These are phyloP conservation scores for Neodontobutis hainanensis DNA, from an alignment of 2,113 vertebrate genomes.

Conservation along the genomic window DNA sequence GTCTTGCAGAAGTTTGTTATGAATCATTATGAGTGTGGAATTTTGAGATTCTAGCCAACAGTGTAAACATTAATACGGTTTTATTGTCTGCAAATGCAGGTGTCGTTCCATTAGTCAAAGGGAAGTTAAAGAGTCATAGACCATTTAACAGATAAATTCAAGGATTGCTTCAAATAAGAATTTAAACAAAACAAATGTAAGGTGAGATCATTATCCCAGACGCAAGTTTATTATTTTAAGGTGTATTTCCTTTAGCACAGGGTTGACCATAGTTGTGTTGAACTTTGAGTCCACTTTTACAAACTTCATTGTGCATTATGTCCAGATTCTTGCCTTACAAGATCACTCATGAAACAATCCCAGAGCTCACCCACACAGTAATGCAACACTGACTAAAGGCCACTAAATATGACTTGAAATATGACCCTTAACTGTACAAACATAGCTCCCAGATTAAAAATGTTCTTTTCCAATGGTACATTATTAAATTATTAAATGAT, in stretches of 20 bases:
- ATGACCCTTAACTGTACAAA: slow-evolving; percentile 28
- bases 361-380: slow-evolving; percentile 18
- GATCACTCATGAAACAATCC: slow-evolving; percentile 34
- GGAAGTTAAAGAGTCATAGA: not conserved
- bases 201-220: not conserved
- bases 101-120: not conserved
- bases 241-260: not conserved
- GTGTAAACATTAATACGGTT: not conserved
- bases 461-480: not conserved
- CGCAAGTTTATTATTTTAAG: not conserved
- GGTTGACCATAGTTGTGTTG: not conserved
- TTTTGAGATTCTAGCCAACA: not conserved
- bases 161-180: too few species aligned
- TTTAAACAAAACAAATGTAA: too few species aligned
- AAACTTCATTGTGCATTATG: slow-evolving; percentile 22
- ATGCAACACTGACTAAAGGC: slow-evolving; percentile 12
- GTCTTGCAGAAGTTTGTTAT: slow-evolving; percentile 31
- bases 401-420: slow-evolving; percentile 25
- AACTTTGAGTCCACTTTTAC: not conserved
- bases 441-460: not conserved
- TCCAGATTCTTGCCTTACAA: slow-evolving; percentile 14
- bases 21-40: not conserved
- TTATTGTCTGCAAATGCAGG: not conserved
- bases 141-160: too few species aligned
- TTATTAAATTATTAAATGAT: too few species aligned